Base-by-base conservation (phyloP, 2,113 vertebrate species). In the Microtus richardsoni region DNA sequence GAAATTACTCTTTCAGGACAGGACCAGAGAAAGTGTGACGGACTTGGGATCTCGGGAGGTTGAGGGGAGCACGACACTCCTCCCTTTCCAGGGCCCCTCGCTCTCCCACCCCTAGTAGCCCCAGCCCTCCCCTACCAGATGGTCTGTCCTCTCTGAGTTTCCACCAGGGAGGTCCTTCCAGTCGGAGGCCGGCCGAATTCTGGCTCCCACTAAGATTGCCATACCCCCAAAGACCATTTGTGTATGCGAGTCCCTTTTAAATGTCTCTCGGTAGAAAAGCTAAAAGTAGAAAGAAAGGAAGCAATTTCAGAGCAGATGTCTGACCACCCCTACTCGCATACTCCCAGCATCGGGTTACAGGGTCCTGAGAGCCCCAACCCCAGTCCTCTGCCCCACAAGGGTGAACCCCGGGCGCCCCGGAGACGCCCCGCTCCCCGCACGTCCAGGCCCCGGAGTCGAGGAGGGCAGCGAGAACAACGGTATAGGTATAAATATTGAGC, bases 241-340 rank as follows among this genome's bases (percentile, higher is more conserved):
- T 82, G 89, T 84, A 47, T 93, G 88, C 75, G 77, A 94, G 93
- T 73, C 71, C 24, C 93, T 94, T 95, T 96, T 73, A 88, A 97
- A 93, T 58, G 93, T 95, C 89, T 97, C 85, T 82, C 87, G 60
- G 33, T 74, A 88, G 95, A 97, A 97, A 97, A 97, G 95, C 97
- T 97, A 95, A 97, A 96, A 97, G 96, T 96, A 93, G 96, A 96
- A 95, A 97, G 96, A 97, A 97, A 97, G 96, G 94, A 96, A 97
- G 80, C 96, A 91, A 89, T 97, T 97, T 96, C 92, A 73, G 47
- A 98, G 95, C 97, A 97, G 97, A 96, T 97, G 97, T 96, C 88
- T 95, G 96, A 96, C 95, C 90, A 97, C 93, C 96, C 96, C 92
- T 96, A 88, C 93, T 96, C 88, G 71, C 88, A 70, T 47, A 88